Evolutionary conservation across 2,888 invertebrate genomes (phyloP), one percentile per base, ranked within the genome.

Genomic region (Stenichneumon culpator): DNA sequence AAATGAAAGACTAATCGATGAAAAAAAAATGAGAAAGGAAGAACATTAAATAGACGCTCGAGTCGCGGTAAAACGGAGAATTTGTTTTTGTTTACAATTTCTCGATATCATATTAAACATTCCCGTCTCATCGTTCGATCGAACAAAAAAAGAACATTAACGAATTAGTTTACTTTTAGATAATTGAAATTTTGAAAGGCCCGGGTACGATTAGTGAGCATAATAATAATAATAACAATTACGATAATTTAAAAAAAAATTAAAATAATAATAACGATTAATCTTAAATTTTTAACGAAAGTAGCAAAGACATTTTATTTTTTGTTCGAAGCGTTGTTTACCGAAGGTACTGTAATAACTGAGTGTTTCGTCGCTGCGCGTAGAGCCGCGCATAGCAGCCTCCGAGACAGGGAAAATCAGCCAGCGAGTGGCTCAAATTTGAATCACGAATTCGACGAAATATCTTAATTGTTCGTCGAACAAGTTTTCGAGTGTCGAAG

Each of bases 171-270:
- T 50, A 47, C 50, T 5, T 47, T 52, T 47, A 65, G 32, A 32
- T 60, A n/a, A 69, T 74, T 39, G 6, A 28, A 39, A 52, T 11
- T 67, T 79, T 68, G 22, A 7, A 28, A 52, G 67, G 57, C 36
- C 32, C 74, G 39, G 72, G 65, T 60, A 57, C 72, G 57, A 78
- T 67, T 75, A 47, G 63, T 52, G 65, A 63, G 75, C 54, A 74
- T 69, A 47, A 82, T 65, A 81, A 50, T 81, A 63, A 69, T 72
- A 47, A 22, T 28, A 57, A 70, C 25, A 39, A 78, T 67, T 14
- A 44, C 3, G 14, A 44, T 44, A 44, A 44, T 14, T 44, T 44
- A 44, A 44, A 14, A 14, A 44, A 44, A 14, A 44, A 44, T 14
- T 14, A 14, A 14, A 44, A 44, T 44, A 44, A 44, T 44, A 44